Evolutionary conservation across 2,797 vertebrate genomes (phyloP).

Genomic region (Arremon aurantiirostris): DNA sequence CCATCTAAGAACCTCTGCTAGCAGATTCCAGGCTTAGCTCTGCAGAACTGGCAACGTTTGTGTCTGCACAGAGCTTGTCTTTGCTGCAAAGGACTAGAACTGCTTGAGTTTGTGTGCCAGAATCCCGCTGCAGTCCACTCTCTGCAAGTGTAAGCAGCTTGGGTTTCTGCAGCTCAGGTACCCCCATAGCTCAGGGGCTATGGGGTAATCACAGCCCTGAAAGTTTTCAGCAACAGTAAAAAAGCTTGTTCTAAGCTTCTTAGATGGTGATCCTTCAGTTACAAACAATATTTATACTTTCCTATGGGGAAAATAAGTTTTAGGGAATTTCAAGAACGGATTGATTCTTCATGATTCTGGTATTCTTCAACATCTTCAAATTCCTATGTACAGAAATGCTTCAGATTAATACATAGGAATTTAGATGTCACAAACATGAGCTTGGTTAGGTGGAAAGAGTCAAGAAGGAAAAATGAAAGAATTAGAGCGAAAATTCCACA

Average conservation of each 20-base stretch:
- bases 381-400: neutral
- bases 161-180: neutral
- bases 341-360: conserved; percentile 30
- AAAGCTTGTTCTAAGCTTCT: neutral
- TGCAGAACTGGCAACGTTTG: neutral
- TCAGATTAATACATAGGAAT: neutral
- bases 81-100: neutral
- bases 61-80: neutral
- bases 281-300: neutral
- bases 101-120: neutral
- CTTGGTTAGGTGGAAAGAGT: neutral
- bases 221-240: neutral
- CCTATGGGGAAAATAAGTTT: neutral
- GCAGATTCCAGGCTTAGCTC: neutral
- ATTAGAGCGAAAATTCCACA: neutral
- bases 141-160: neutral
- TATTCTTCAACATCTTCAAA: conserved; percentile 1
- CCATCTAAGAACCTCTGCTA: neutral
- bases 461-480: neutral
- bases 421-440: neutral
- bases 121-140: neutral
- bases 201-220: neutral
- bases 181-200: fast-evolving
- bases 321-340: neutral
- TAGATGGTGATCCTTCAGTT: neutral